Base-by-base conservation (phyloP, 2,113 vertebrate genomes). In the pig (Sus scrofa) region DNA sequence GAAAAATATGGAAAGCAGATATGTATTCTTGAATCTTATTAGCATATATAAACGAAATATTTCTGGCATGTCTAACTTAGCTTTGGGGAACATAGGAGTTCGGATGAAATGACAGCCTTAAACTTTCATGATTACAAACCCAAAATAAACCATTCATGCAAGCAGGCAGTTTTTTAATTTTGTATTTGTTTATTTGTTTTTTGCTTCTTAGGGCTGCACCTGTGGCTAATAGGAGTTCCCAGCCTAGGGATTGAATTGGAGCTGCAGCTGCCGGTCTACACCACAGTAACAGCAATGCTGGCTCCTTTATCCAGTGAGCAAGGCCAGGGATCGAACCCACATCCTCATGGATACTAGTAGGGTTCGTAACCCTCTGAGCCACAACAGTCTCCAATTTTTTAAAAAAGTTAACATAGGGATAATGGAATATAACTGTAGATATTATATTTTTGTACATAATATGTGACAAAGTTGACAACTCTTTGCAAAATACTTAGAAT, bases 21-120 rank as follows among this genome's bases (percentile, higher is more conserved):
- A 32, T 19, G 63, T 92, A 16, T 89, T 74, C 68, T 87, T 81
- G 30, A 79, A 15, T 79, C 54, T 97, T 89, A 83, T 15, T 94
- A 87, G 50, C 39, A 70, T 86, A 24, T 27, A 27, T 86, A 83
- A 62, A 73, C 22, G 63, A 73, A 71, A 78, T 83, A 6, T 44
- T 22, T 78, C 37, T 77, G 44, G 54, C 8, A 44, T 82, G 6
- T 87, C 44, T 44, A 67, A 74, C 34, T 84, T 96, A 56, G n/a
- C 19, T 85, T 81, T 91, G 32, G 20, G 87, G n/a, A 96, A 91
- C 26, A 65, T 34, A 54, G 26, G 30, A 78, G 37, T 60, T 82
- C 26, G 34, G 32, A 20, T 77, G 54, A 86, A 34, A 7, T 63
- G 19, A 30, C 63, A 79, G 63, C 34, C 60, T 44, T 50, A 65